Evolutionary conservation across 1,140 invertebrate species (phyloP).

Genomic region (Battus philenor): DNA sequence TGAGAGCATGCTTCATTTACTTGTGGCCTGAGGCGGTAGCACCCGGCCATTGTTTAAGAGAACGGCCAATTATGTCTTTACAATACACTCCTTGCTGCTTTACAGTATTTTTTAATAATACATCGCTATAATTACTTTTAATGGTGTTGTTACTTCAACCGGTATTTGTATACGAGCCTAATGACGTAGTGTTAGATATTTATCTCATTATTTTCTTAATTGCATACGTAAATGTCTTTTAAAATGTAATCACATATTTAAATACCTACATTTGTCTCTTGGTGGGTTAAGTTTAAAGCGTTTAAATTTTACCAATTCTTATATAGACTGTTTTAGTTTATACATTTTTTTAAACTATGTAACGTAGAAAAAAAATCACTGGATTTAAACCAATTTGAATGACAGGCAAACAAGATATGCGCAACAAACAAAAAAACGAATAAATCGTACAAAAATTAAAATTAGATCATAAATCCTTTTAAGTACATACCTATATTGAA

Average conservation of each 20-base stretch:
- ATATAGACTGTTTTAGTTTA: too few relatives aligned
- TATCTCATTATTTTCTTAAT: slow-evolving; percentile 4
- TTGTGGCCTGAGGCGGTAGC: slow-evolving; percentile 47
- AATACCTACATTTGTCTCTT: background rate
- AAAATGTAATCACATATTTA: slow-evolving; percentile 4
- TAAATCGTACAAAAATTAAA: too few relatives aligned
- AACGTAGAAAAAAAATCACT: too few relatives aligned
- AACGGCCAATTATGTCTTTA: slow-evolving; percentile 64
- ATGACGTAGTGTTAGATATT: background rate
- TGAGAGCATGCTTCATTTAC: slow-evolving; percentile 63
- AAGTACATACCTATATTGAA: too few relatives aligned
- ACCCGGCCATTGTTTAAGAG: slow-evolving; percentile 59
- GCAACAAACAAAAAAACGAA: too few relatives aligned
- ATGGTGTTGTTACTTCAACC: slow-evolving; percentile 26
- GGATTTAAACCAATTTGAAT: too few relatives aligned
- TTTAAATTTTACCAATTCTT: too few relatives aligned
- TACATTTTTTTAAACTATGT: too few relatives aligned
- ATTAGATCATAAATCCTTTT: too few relatives aligned
- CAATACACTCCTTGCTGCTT: slow-evolving; percentile 49
- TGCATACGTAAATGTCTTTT: slow-evolving; percentile 2
- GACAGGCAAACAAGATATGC: too few relatives aligned
- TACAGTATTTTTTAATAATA: slow-evolving; percentile 51
- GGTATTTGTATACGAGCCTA: slow-evolving; percentile 16
- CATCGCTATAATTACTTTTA: slow-evolving; percentile 25
- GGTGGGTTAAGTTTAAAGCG: too few relatives aligned